These are phyloP conservation scores for Clarias macrocephalus DNA, from an alignment of 2,113 vertebrate genomes.

Conservation along the genomic window DNA sequence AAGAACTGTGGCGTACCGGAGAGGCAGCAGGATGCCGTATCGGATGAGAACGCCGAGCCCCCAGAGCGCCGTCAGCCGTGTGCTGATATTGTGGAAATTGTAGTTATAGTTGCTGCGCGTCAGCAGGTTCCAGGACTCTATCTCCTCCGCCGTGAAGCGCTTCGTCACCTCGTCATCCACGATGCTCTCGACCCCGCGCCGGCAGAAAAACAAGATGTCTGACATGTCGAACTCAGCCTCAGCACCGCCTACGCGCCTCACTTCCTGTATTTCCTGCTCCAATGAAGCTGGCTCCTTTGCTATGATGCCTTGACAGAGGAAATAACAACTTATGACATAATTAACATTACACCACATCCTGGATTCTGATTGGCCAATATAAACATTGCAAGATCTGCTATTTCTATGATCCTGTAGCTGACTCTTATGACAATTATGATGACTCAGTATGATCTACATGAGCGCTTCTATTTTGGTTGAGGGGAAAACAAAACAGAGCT, in stretches of 20 bases:
- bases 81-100: constrained; percentile 87
- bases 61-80: constrained; percentile 84
- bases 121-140: constrained; percentile 91
- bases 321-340: not conserved
- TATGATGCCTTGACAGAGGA: constrained; percentile 78
- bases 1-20: constrained; percentile 73
- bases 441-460: not conserved
- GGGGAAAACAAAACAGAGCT: not conserved
- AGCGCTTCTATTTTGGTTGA: not conserved
- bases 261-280: constrained; percentile 85
- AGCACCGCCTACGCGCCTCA: constrained; percentile 71
- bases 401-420: not conserved
- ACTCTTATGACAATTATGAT: not conserved
- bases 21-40: constrained; percentile 86
- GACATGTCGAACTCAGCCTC: constrained; percentile 83
- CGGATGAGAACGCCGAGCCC: constrained; percentile 83
- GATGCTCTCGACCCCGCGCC: constrained; percentile 88
- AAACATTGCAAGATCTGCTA: not conserved
- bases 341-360: not conserved
- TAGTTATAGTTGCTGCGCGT: constrained; percentile 90
- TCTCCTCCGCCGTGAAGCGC: constrained; percentile 86
- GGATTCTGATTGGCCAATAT: not conserved
- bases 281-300: constrained; percentile 81
- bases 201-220: constrained; percentile 89
- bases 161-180: constrained; percentile 95